Conservation (phyloP, 2,113 vertebrate genomes). For the Caretta caretta region DNA sequence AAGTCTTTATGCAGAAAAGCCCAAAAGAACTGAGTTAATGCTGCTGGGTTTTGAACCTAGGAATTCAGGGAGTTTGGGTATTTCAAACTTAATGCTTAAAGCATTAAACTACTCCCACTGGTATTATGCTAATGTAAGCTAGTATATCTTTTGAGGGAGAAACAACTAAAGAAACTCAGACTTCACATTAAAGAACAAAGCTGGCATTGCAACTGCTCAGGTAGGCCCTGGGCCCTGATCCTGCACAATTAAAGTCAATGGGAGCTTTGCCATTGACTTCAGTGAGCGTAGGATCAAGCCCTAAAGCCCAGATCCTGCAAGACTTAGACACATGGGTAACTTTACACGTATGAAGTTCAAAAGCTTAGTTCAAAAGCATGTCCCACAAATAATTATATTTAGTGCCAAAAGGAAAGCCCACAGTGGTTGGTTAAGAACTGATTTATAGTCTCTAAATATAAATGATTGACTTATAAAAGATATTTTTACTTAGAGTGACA, state of each 20-base stretch:
- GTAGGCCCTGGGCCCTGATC: neutral
- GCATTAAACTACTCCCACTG: neutral
- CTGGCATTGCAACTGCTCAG: neutral
- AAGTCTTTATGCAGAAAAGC: neutral
- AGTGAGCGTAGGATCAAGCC: neutral
- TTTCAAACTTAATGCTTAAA: neutral
- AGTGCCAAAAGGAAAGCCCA: neutral
- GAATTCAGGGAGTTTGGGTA: neutral
- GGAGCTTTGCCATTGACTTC: neutral
- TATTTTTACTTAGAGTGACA: neutral
- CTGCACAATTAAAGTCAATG: neutral
- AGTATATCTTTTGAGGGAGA: neutral
- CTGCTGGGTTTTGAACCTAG: neutral
- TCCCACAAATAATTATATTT: neutral
- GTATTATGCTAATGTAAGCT: neutral
- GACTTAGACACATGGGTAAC: neutral
- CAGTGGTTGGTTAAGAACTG: neutral
- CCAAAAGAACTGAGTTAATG: neutral
- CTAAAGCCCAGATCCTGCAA: neutral
- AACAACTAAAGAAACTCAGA: neutral
- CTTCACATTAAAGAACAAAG: neutral
- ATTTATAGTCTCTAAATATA: conserved; percentile 26
- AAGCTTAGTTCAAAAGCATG: neutral
- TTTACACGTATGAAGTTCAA: neutral
- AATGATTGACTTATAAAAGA: conserved; percentile 19